Base-by-base conservation (phyloP, 1,140 invertebrate species). In the Coenobita brevimanus region DNA sequence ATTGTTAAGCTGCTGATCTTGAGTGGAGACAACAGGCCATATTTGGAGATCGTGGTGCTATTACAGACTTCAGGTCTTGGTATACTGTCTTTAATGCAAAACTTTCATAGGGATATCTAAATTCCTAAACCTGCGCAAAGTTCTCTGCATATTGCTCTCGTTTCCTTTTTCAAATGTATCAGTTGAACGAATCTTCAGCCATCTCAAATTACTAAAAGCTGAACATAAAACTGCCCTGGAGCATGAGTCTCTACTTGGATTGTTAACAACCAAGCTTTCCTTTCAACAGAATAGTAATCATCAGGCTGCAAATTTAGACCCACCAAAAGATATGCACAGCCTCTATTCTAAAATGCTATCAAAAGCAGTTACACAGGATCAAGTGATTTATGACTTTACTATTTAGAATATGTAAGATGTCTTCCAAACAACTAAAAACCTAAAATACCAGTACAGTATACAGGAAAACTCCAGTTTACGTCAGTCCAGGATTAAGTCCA, bases 171-270 rank as follows among this genome's bases (percentile, higher is more conserved):
- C 71, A 3, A 75, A 75, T 75, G 71, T 13, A 3, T 30, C 71
- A 36, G 71, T 75, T 3, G 71, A 75, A 75, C 71, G 71, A 38
- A 75, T 75, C 36, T 75, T 75, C n/a, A 75, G 71, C 36, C 71
- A 75, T 6, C 36, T 38, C 6, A 75, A 75, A 75, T 38, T 36
- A 21, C 3, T 75, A 75, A 75, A 75, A 75, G 36, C 3, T 33
- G 17, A 75, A 36, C 71, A 75, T 33, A 75, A 8, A 75, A 75
- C 71, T 75, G 71, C 36, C 36, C n/a, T 75, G 24, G 36, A 75
- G 36, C 71, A 15, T 38, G 71, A 75, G 17, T 75, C 71, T 8
- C 33, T 75, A 38, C 62, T 67, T 67, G 62, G 30, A 24, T 33
- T 67, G n/a, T 33, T 67, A 33, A 67, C 62, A 10, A 33, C 62